Evolutionary conservation across 2,888 invertebrate genomes (phyloP), one percentile per base, ranked within the genome.

Genomic region (Heliconius hortense): DNA sequence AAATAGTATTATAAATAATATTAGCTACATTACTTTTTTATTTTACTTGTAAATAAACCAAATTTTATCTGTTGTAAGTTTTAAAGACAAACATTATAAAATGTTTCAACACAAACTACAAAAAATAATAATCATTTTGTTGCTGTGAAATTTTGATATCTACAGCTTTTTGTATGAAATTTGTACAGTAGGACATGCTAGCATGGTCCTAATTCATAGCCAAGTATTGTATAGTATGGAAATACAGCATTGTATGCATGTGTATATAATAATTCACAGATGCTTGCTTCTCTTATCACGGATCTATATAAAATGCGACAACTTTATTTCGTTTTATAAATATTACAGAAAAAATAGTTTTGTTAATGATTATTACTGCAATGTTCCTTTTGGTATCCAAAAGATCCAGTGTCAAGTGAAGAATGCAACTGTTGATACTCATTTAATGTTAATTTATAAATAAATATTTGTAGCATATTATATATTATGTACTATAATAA

Each of bases 241-340:
- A 56, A 60, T 69, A 69, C 69, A 35, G 69, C 60, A 48, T 71
- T 66, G 62, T 76, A 76, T 72, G 70, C 60, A 73, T 28, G 48
- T 76, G 68, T 76, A 75, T 59, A 76, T 76, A 76, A 67, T 43
- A 4, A 75, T 62, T 68, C 28, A 75, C 53, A 53, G 67, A 53
- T 68, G 28, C 56, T 31, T 69, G 56, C 31, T 69, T 69, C 69
- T 56, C 69, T 56, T 69, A 13, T 56, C 56, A 56, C 24, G 1
- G 56, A 69, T 8, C 1, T 13, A 69, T 31, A 10, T 15, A 53
- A 56, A 31, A 28, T 53, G 13, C 1, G 28, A 48, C 26, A 24
- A 43, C 18, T 18, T 26, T 11, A 53, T 15, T 31, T 56, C 31
- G 28, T 13, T 31, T n/a, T n/a, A 31, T n/a, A 68, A n/a, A 69